phyloP scores from a whole-genome alignment of 1,140 invertebrate species.

The Trichogramma pretiosum region DNA sequence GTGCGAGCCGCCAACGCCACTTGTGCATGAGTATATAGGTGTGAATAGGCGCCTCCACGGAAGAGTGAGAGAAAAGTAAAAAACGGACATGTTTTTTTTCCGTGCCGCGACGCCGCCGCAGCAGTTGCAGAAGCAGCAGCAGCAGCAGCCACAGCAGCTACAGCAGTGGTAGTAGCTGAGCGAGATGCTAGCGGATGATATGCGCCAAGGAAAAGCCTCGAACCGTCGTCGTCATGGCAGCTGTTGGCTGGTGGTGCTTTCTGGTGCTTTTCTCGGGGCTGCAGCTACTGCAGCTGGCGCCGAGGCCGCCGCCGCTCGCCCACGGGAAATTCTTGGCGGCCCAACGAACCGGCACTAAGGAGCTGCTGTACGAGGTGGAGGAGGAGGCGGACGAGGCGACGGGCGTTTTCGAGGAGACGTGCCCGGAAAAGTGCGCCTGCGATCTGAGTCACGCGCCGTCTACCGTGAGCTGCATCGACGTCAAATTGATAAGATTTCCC shows the following conservation, averaged over 20 bases:
- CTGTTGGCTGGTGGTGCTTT: not conserved
- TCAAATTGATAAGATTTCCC: constrained; percentile 24
- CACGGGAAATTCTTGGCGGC: not conserved
- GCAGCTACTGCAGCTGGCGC: not conserved
- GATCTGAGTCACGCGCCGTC: constrained; percentile 20
- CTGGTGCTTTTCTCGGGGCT: not conserved
- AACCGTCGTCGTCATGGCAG: not conserved
- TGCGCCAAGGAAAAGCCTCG: too few species aligned
- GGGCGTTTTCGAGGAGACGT: too few species aligned
- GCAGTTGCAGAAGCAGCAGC: too few species aligned
- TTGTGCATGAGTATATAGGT: too few species aligned
- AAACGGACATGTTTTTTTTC: too few species aligned
- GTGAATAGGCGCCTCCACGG: too few species aligned
- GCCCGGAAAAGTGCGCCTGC: constrained; percentile 27
- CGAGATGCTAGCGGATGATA: too few species aligned
- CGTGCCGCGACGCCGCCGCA: too few species aligned
- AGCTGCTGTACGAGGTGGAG: not conserved
- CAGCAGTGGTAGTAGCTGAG: too few species aligned
- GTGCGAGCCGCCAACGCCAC: too few species aligned
- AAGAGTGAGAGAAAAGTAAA: too few species aligned
- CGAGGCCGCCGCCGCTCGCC: not conserved
- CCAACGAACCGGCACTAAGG: not conserved
- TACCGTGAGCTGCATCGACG: constrained; percentile 24
- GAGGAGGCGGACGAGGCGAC: not conserved
- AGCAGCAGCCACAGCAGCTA: too few species aligned